Conservation (phyloP, 2,888 invertebrate genomes). For the Ceriagrion tenellum region DNA sequence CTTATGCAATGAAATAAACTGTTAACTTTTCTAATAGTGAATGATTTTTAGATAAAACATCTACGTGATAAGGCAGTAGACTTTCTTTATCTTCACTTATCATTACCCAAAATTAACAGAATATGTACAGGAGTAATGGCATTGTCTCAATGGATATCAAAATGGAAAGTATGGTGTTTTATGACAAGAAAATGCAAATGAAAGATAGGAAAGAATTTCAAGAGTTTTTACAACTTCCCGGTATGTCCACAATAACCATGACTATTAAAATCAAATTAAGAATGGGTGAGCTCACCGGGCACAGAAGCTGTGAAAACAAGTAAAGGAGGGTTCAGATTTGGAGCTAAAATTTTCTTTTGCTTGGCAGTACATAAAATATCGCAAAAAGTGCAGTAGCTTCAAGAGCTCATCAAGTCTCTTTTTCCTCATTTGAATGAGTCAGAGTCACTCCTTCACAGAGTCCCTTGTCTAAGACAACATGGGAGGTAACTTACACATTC, state of each 20-base stretch:
- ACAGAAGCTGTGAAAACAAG: not conserved
- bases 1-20: not conserved
- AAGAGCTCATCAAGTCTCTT: constrained; percentile 33
- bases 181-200: constrained; percentile 30
- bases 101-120: not conserved
- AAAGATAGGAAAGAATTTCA: constrained; percentile 9
- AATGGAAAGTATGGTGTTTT: constrained; percentile 25
- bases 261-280: not conserved
- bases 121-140: constrained; percentile 23
- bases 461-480: constrained; percentile 47
- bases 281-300: constrained; percentile 27
- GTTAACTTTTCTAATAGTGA: not conserved
- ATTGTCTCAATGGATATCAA: not conserved
- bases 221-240: not conserved
- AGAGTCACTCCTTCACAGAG: constrained; percentile 16
- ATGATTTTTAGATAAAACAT: not conserved
- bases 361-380: constrained; percentile 45
- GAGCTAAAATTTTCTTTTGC: constrained; percentile 23
- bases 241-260: not conserved
- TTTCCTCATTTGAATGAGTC: not conserved
- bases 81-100: constrained; percentile 12
- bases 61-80: not conserved
- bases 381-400: constrained; percentile 30
- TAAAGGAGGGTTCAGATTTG: not conserved
- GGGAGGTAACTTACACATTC: constrained; percentile 34